Percentiles rank a stretch among this genome's conserved stretches.
Evolutionary conservation across 2,113 vertebrate species (phyloP).

Genomic region (Phrynocephalus versicolor): DNA sequence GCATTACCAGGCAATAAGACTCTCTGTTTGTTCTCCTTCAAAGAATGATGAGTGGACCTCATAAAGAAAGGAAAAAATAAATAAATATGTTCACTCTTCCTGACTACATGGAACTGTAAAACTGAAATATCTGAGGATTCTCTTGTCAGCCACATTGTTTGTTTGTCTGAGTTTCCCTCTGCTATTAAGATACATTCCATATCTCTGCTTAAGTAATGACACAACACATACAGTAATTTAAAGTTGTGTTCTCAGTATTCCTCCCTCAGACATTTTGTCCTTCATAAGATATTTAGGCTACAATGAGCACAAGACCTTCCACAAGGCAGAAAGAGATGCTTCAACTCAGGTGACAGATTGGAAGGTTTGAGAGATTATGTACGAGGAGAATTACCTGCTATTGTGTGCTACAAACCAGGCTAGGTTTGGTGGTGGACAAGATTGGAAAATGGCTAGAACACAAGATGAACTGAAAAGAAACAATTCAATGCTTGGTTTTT

Average conservation of each 20-base stretch:
- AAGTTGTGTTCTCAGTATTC: neutral
- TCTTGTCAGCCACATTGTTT: neutral
- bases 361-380: neutral
- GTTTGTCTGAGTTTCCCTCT: too few relatives aligned
- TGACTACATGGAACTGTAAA: constrained; percentile 35
- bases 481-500: too few relatives aligned
- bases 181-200: neutral
- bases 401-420: neutral
- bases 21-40: constrained; percentile 48
- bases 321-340: neutral
- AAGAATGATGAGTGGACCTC: constrained; percentile 43
- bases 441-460: too few relatives aligned
- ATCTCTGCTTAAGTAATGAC: neutral
- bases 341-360: neutral
- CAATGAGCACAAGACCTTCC: neutral
- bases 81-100: constrained; percentile 25
- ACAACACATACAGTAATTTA: neutral
- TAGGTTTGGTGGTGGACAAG: too few relatives aligned
- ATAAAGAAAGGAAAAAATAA: constrained; percentile 11
- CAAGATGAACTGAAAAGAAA: too few relatives aligned
- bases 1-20: constrained; percentile 41
- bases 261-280: neutral
- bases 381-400: neutral
- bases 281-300: neutral
- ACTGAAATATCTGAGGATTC: constrained; percentile 38